These are phyloP conservation scores for Semibalanus balanoides DNA, from an alignment of 1,140 invertebrate species.

Conservation along the genomic window DNA sequence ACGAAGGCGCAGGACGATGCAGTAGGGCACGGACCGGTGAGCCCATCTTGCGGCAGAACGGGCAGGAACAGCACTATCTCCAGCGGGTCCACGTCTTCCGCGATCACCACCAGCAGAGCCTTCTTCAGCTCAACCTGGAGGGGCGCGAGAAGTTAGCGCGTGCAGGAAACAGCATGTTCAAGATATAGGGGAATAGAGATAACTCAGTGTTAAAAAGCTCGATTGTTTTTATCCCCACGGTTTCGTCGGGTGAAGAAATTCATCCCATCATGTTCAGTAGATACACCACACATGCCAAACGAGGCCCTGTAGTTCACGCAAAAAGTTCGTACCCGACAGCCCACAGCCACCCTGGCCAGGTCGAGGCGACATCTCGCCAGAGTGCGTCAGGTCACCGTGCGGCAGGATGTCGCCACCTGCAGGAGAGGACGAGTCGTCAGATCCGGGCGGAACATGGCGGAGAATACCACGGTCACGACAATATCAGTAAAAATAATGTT, in stretches of 20 bases:
- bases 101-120: constrained; percentile 92
- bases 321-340: no score
- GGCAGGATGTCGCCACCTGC: constrained; percentile 95
- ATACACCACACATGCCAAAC: constrained; percentile 51
- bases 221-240: constrained; percentile 15
- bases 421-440: no score
- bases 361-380: constrained; percentile 29
- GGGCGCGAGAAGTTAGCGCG: no score
- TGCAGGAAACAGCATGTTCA: no score
- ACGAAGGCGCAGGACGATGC: constrained; percentile 68
- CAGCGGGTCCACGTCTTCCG: constrained; percentile 97
- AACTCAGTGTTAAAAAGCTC: constrained; percentile 54
- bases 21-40: constrained; percentile 70
- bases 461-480: no score
- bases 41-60: constrained; percentile 96
- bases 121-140: constrained; percentile 81
- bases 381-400: constrained; percentile 87
- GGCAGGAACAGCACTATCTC: constrained; percentile 97
- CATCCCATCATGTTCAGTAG: neutral
- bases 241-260: constrained; percentile 22
- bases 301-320: no score
- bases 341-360: no score
- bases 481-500: no score
- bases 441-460: no score
- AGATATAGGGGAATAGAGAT: no score